Base-by-base conservation (phyloP, 2,888 invertebrate species). In the Labia minor region DNA sequence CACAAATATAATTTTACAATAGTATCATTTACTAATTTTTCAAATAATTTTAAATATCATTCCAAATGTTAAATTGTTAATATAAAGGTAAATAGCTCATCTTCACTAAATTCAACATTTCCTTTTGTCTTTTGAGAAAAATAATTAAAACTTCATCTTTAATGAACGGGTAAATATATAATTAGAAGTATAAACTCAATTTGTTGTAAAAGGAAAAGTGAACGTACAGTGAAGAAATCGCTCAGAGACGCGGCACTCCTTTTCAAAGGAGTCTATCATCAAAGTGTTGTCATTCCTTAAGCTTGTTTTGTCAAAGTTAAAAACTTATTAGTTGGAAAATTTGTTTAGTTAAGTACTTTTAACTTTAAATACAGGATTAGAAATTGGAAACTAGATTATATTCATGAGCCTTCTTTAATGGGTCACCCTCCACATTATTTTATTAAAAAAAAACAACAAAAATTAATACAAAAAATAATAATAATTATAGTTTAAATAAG, bases 351-450 rank as follows among this genome's bases (percentile, higher is more conserved):
- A 49, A 49, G 4, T 49, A 49, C 49, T 49, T 49, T 49, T 49
- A 49, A 49, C 49, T 49, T 49, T 49, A 49, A 49, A 49, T 49
- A 49, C n/a, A 49, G 49, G 49, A 49, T 49, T 49, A 49, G 49
- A 49, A 49, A 49, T 49, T 49, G 49, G 14, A 49, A 49, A 49
- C 49, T 49, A 49, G 49, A 49, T 49, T 49, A 49, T 49, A 16
- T 49, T 49, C 16, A 49, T n/a, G 49, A 49, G 49, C 49, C 14
- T 4, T 8, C 49, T 49, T 49, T 49, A 49, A 49, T n/a, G 49
- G 26, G n/a, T n/a, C n/a, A n/a, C n/a, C n/a, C 26, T 26, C 26
- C 8, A 6, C 8, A 26, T 26, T 8, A 26, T 26, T 26, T 26
- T 26, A 26, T 26, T 26, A 26, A 26, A 26, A 26, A 26, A 26